Percentiles rank a stretch among this genome's conserved stretches.
These are phyloP conservation scores for Scaptomyza montana DNA, from an alignment of 1,140 invertebrate genomes.

Conservation along the genomic window DNA sequence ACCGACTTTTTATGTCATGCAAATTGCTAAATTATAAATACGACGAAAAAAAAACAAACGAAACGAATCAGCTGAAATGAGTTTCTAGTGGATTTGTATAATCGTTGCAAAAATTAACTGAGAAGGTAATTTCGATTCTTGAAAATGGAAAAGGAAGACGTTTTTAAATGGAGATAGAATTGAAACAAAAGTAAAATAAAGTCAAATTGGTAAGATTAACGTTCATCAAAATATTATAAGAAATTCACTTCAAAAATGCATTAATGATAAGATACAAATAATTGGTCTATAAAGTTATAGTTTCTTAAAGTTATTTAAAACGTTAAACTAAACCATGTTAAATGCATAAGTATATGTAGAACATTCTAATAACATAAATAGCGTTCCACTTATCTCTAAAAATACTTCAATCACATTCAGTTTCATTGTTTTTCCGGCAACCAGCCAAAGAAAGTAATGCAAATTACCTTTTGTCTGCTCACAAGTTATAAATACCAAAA, in stretches of 20 bases:
- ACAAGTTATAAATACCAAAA: conserved; percentile 36
- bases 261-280: no score
- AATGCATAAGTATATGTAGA: no score
- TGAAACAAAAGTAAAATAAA: no score
- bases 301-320: no score
- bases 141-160: no score
- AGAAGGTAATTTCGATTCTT: no score
- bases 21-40: conserved; percentile 73
- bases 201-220: no score
- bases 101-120: background rate
- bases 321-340: no score
- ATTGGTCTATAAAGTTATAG: no score
- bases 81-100: conserved; percentile 14
- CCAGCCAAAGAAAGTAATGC: background rate
- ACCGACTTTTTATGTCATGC: conserved; percentile 51
- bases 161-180: no score
- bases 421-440: conserved; percentile 1
- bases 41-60: conserved; percentile 50
- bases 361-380: background rate
- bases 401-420: conserved; percentile 4
- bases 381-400: background rate
- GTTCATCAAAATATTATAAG: no score
- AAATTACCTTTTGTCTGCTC: conserved; percentile 19
- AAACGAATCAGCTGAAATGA: conserved; percentile 37
- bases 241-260: no score